Percentiles rank a stretch among this genome's conserved stretches.
Evolutionary conservation across 2,888 invertebrate species (phyloP).

Genomic region (Scaptomyza reducta): DNA sequence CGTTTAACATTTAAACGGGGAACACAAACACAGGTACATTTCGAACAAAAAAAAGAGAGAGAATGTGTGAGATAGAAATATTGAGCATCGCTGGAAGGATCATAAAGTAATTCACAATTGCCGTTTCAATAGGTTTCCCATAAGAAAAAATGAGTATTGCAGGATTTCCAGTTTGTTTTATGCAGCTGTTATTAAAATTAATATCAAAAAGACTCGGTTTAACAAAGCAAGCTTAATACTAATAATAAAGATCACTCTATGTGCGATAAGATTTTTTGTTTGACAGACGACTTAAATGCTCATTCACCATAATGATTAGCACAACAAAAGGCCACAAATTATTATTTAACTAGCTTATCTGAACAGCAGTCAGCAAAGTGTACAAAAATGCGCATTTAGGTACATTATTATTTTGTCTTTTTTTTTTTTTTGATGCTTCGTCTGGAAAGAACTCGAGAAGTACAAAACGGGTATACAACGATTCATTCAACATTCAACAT

Average conservation of each 20-base stretch:
- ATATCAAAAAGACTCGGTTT: too few species aligned
- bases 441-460: conserved; percentile 3
- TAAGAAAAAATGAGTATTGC: conserved; percentile 9
- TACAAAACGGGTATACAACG: neutral
- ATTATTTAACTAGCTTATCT: conserved; percentile 44
- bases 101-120: neutral
- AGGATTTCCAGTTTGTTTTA: neutral
- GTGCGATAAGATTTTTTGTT: neutral
- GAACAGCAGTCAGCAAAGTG: conserved; percentile 18
- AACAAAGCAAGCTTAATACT: neutral
- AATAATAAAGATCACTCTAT: too few species aligned
- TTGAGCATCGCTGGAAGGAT: conserved; percentile 12
- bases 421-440: neutral
- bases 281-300: conserved; percentile 8
- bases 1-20: conserved; percentile 33
- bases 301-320: conserved; percentile 32
- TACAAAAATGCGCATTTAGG: conserved; percentile 34
- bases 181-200: conserved; percentile 1
- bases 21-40: conserved; percentile 1
- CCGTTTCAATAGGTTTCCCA: neutral
- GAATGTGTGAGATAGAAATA: neutral
- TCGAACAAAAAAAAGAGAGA: neutral
- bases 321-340: conserved; percentile 15
- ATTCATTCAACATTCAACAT: conserved; percentile 42
- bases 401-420: conserved; percentile 6